A percentile compares a stretch with the other conserved stretches of the same genome.
These are phyloP conservation scores for Anastrepha ludens DNA, from an alignment of 1,140 invertebrate genomes.

Conservation along the genomic window DNA sequence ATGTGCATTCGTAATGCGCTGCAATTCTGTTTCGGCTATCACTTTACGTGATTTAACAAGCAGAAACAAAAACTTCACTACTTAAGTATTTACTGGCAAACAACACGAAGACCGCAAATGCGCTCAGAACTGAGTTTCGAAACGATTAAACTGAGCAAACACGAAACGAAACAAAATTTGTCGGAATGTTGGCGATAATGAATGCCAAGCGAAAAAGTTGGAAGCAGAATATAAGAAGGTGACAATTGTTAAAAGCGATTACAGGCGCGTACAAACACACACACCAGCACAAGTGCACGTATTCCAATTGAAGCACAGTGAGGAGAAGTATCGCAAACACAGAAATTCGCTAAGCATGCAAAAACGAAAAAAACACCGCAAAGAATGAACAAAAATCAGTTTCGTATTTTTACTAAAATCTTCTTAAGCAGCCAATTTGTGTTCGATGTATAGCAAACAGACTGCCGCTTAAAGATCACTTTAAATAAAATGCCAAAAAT, in stretches of 20 bases:
- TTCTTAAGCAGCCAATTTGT: not conserved
- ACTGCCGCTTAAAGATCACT: too few species aligned
- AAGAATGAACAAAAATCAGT: not conserved
- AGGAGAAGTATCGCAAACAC: not conserved
- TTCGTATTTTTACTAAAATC: not conserved
- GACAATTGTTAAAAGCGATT: not conserved
- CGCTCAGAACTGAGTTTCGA: not conserved
- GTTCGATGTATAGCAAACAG: not conserved
- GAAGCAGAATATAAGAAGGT: not conserved
- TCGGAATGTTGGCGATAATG: not conserved
- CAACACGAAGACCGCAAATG: not conserved
- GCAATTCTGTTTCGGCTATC: too few species aligned
- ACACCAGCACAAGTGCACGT: too few species aligned
- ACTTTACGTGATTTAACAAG: too few species aligned
- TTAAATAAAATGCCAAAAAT: not conserved
- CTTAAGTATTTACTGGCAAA: slow-evolving; percentile 1
- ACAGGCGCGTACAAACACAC: not conserved
- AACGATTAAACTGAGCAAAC: slow-evolving; percentile 2
- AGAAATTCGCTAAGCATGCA: not conserved
- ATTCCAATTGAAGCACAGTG: not conserved
- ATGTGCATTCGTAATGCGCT: too few species aligned
- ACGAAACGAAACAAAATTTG: not conserved
- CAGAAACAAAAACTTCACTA: not conserved
- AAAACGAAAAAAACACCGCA: not conserved
- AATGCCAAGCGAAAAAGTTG: not conserved